Conservation (phyloP, 2,797 vertebrate species). For the Tokudaia tokunoshimensis region DNA sequence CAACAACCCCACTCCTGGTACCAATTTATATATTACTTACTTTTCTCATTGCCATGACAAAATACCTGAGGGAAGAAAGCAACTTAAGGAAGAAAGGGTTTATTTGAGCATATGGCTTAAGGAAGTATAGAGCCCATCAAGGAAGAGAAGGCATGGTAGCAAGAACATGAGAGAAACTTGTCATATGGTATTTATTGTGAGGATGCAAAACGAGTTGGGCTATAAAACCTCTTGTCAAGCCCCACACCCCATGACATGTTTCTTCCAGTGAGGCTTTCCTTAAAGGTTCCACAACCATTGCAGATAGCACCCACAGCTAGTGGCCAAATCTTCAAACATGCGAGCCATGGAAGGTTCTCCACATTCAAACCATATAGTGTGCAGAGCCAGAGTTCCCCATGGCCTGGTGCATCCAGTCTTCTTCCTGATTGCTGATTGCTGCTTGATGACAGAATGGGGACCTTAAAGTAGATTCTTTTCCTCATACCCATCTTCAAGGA, state of each 20-base stretch:
- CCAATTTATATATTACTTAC: background rate
- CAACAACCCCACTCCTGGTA: background rate
- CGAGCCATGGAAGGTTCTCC: background rate
- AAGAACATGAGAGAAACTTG: background rate
- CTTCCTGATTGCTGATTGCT: too few species aligned
- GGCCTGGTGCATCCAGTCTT: too few species aligned
- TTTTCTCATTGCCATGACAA: background rate
- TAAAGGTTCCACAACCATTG: background rate
- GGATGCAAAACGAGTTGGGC: background rate
- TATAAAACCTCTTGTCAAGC: background rate
- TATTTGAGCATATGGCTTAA: background rate
- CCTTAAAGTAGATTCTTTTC: background rate
- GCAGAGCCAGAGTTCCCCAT: background rate
- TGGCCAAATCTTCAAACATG: background rate
- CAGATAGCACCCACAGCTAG: background rate
- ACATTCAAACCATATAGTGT: background rate
- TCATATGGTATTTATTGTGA: background rate
- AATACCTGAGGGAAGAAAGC: background rate
- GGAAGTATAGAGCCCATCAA: background rate
- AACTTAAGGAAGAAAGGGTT: background rate
- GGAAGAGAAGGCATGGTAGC: background rate
- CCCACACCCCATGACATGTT: background rate
- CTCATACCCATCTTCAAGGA: background rate
- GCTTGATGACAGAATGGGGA: background rate
- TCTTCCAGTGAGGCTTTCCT: background rate